A percentile compares a stretch with the other conserved stretches of the same genome.
phyloP scores from a whole-genome alignment of 2,113 vertebrate genomes.

The Perca flavescens region DNA sequence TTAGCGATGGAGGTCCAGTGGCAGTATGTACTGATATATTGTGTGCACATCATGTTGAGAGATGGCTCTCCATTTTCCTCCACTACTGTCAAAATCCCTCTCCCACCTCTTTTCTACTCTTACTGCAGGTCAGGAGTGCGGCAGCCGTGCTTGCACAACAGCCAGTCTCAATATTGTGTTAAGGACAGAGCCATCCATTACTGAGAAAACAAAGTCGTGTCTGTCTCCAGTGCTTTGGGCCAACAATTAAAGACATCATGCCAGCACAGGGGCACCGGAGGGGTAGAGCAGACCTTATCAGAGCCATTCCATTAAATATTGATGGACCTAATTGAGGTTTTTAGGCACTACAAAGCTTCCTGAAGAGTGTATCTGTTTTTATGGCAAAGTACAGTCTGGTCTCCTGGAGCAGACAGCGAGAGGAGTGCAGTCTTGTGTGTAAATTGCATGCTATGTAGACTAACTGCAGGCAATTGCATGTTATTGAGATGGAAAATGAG shows the following conservation, averaged over 20 bases:
- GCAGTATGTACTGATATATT: conserved; percentile 15
- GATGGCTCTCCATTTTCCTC: conserved; percentile 14
- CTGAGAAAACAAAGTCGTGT: conserved; percentile 84
- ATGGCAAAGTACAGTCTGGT: conserved; percentile 59
- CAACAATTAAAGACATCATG: conserved; percentile 85
- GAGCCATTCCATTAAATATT: conserved; percentile 84
- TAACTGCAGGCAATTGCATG: conserved; percentile 79
- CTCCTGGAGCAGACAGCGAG: conserved; percentile 46
- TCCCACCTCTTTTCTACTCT: conserved; percentile 31
- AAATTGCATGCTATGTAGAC: conserved; percentile 79
- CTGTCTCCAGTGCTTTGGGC: conserved; percentile 84
- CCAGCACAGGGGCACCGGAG: conserved; percentile 67
- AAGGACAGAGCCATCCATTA: conserved; percentile 83
- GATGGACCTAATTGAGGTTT: conserved; percentile 85
- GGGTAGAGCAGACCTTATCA: conserved; percentile 66
- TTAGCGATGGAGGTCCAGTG: background rate
- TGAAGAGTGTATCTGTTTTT: conserved; percentile 74
- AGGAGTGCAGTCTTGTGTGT: conserved; percentile 67
- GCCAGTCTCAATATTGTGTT: conserved; percentile 81
- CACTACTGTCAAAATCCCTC: background rate
- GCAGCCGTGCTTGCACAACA: conserved; percentile 66
- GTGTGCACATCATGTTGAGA: conserved; percentile 25
- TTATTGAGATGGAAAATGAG: conserved; percentile 70
- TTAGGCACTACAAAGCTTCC: conserved; percentile 81
- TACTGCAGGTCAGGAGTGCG: conserved; percentile 58